Base-by-base conservation (phyloP, 2,797 vertebrate genomes). In the Ptychobarbus kaznakovi region DNA sequence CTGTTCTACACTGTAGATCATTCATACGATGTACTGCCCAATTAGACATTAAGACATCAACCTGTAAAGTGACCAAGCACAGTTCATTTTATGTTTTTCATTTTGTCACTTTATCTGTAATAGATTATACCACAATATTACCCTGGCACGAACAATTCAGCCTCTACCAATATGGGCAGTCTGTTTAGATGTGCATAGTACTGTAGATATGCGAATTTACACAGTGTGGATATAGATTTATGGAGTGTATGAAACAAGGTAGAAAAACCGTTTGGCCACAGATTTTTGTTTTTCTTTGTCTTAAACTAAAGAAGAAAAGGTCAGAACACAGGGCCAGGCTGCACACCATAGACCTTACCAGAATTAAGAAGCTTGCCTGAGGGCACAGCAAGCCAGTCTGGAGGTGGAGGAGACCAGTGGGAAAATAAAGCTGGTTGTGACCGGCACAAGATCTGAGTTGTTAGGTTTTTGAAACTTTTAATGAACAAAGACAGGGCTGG, bases 301-400 rank as follows among this genome's bases (percentile, higher is more conserved):
- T 46, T 80, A 80, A 66, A 80, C 58, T n/a, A 63, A 66, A 38
- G 15, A 25, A 20, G 11, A 20, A 65, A 16, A 77, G 15, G 63
- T 56, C 44, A 40, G 46, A 56, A 42, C 4, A n/a, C 16, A 1
- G 77, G 38, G 58, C 32, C 40, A 65, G n/a, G 28, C 25, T 32
- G 63, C 28, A 77, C 46, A 44, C 11, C 22, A 20, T 22, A 70
- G 79, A 53, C 7, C 0, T 1, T 68, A 44, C 35, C 74, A 56
- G 74, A n/a, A 56, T 69, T 53, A 66, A 53, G 25, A 77, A 66
- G 18, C 16, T 32, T 68, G 32, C 49, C 82, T 68, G 35, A 68
- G 38, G 81, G 46, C 35, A 58, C 10, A 84, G 28, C 13, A 38
- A 22, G 44, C 22, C 22, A 51, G 2, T 56, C 32, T 56, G 16